Percentiles rank a stretch among this genome's conserved stretches.
These are phyloP conservation scores for Chrosomus eos DNA, from an alignment of 2,797 vertebrate genomes.

Conservation along the genomic window DNA sequence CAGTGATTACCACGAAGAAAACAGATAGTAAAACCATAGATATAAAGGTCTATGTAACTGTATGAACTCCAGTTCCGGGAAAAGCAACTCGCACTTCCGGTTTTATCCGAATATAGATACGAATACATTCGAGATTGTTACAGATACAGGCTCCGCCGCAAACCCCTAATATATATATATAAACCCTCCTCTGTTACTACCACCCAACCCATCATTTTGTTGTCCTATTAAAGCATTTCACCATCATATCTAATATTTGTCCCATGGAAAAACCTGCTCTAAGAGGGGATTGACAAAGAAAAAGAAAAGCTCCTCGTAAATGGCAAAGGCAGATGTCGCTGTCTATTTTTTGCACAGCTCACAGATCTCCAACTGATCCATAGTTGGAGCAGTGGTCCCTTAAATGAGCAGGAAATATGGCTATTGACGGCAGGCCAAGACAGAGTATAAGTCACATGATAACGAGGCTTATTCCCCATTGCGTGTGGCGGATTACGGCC, in stretches of 20 bases:
- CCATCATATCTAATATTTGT: not conserved
- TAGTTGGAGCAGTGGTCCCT: constrained; percentile 22
- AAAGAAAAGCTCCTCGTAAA: constrained; percentile 19
- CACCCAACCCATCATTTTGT: not conserved
- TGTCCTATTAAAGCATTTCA: not conserved
- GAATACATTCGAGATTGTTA: too few species aligned
- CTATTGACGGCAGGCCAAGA: constrained; percentile 49
- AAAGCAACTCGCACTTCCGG: too few species aligned
- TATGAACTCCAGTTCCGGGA: too few species aligned
- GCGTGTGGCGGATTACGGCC: constrained; percentile 46
- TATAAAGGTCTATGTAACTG: too few species aligned
- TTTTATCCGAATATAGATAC: too few species aligned
- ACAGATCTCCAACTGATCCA: constrained; percentile 31
- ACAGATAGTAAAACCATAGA: too few species aligned
- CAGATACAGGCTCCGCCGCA: too few species aligned
- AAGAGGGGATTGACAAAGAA: not conserved
- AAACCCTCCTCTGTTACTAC: not conserved
- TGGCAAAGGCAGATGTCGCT: not conserved
- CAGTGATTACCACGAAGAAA: too few species aligned
- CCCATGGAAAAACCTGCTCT: not conserved
- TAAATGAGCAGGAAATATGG: constrained; percentile 53
- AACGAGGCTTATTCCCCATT: constrained; percentile 55
- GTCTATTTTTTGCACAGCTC: constrained; percentile 32
- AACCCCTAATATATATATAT: too few species aligned
- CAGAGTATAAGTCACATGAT: constrained; percentile 48